These are phyloP conservation scores for Parelbella ahira DNA, from an alignment of 2,888 invertebrate species.

Conservation along the genomic window DNA sequence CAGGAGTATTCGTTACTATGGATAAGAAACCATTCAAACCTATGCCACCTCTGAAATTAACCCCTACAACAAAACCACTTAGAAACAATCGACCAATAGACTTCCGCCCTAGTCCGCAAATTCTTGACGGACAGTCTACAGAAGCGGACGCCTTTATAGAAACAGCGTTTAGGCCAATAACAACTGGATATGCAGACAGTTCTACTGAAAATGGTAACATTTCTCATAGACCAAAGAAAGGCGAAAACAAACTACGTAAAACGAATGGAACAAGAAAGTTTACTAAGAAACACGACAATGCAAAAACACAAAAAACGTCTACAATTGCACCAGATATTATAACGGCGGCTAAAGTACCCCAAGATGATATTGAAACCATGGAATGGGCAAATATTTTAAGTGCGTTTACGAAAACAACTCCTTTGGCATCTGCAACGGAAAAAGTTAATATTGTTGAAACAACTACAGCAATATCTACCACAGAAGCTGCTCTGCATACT, in stretches of 20 bases:
- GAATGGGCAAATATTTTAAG: slow-evolving; percentile 62
- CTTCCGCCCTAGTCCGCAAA: slow-evolving; percentile 68
- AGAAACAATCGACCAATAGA: slow-evolving; percentile 50
- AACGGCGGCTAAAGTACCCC: slow-evolving; percentile 43
- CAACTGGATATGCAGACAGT: slow-evolving; percentile 42
- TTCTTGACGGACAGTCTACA: slow-evolving; percentile 55
- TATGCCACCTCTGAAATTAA: slow-evolving; percentile 64
- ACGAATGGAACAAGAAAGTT: slow-evolving; percentile 44
- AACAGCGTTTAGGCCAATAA: slow-evolving; percentile 63
- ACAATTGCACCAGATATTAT: slow-evolving; percentile 55
- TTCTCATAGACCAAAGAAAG: slow-evolving; percentile 37
- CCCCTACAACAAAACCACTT: slow-evolving; percentile 43
- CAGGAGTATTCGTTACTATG: slow-evolving; percentile 70
- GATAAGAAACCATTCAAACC: slow-evolving; percentile 75
- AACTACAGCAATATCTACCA: slow-evolving; percentile 35
- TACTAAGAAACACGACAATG: slow-evolving; percentile 51
- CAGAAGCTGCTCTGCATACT: slow-evolving; percentile 26
- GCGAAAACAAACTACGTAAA: slow-evolving; percentile 46
- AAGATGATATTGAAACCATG: slow-evolving; percentile 44
- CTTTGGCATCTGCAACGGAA: slow-evolving; percentile 52
- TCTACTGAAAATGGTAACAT: slow-evolving; percentile 35
- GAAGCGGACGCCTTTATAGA: slow-evolving; percentile 54
- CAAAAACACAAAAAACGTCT: slow-evolving; percentile 46
- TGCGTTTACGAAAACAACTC: slow-evolving; percentile 67
- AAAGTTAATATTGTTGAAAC: slow-evolving; percentile 36